These are phyloP conservation scores for Cyphomyrmex costatus DNA, from an alignment of 1,140 invertebrate genomes.

Conservation along the genomic window DNA sequence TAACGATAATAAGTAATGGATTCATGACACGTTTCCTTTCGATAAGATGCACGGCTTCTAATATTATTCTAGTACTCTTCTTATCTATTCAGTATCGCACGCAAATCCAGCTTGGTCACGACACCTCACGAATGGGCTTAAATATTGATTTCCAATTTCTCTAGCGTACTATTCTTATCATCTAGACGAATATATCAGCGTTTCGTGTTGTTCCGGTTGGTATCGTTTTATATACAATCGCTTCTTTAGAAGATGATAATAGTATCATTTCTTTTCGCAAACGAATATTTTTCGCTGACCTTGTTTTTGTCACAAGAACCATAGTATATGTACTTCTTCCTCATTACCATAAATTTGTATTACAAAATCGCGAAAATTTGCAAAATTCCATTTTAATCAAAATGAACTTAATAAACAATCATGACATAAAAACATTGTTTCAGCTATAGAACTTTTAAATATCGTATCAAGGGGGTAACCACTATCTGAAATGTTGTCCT, in stretches of 20 bases:
- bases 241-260: constrained; percentile 25
- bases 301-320: constrained; percentile 17
- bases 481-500: too few species aligned
- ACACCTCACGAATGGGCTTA: constrained; percentile 74
- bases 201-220: constrained; percentile 61
- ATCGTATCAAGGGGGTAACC: too few species aligned
- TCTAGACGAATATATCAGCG: constrained; percentile 69
- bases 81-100: constrained; percentile 73
- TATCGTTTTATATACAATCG: constrained; percentile 28
- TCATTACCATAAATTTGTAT: constrained; percentile 26
- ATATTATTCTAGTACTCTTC: constrained; percentile 68
- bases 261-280: constrained; percentile 10
- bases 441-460: not conserved
- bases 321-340: not conserved
- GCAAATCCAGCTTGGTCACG: constrained; percentile 77
- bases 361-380: not conserved
- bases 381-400: constrained; percentile 4
- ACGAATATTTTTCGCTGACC: constrained; percentile 15
- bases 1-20: constrained; percentile 22
- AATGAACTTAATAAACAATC: constrained; percentile 3
- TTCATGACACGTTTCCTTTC: constrained; percentile 16
- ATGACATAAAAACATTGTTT: not conserved
- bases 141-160: constrained; percentile 80
- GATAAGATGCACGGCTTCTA: constrained; percentile 37
- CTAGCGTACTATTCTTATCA: constrained; percentile 71